phyloP scores from a whole-genome alignment of 2,113 vertebrate species.

The Eurystomus gularis region DNA sequence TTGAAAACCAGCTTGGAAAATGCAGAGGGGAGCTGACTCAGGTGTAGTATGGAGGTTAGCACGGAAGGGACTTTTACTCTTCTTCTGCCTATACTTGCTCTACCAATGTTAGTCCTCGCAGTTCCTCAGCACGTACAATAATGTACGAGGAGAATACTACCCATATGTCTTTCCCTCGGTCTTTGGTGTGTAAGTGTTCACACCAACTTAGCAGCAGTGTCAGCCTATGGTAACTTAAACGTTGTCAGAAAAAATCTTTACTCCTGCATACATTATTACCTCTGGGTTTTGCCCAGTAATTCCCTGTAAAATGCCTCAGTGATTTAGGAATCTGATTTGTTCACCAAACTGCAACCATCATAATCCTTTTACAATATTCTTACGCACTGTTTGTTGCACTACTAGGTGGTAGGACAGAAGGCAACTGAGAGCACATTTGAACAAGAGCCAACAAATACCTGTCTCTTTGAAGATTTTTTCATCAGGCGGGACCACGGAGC shows the following conservation, averaged over 20 bases:
- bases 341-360: neutral
- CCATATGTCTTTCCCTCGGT: neutral
- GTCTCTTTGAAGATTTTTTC: constrained; percentile 95
- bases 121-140: neutral
- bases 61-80: neutral
- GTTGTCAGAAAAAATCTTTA: neutral
- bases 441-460: constrained; percentile 65
- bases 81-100: neutral
- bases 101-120: neutral
- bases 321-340: neutral
- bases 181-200: neutral
- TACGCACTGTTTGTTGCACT: neutral
- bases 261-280: neutral
- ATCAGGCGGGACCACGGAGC: constrained; percentile 89
- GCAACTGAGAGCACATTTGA: neutral
- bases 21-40: neutral
- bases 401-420: neutral
- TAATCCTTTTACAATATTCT: neutral
- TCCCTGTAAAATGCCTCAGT: neutral
- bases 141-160: neutral
- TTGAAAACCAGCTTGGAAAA: constrained; percentile 26
- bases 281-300: neutral
- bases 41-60: neutral
- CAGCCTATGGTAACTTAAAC: neutral
- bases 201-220: neutral